Evolutionary conservation across 2,888 invertebrate species (phyloP).

Genomic region (Trichacis sp.): DNA sequence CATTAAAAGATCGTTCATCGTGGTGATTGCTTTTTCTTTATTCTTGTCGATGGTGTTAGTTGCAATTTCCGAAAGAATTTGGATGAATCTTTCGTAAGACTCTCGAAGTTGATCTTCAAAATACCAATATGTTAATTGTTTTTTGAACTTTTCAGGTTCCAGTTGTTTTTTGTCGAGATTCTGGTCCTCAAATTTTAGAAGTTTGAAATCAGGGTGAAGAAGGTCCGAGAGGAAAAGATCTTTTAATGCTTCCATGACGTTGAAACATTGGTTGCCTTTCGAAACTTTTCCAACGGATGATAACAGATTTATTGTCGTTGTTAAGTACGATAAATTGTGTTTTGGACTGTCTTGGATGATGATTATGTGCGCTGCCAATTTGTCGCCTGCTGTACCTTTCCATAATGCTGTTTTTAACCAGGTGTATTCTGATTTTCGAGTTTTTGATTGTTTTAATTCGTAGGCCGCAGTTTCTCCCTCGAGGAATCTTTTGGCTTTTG

Average conservation of each 20-base stretch:
- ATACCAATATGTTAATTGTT: slow-evolving; percentile 83
- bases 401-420: slow-evolving; percentile 85
- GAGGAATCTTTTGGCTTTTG: slow-evolving; percentile 77
- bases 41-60: slow-evolving; percentile 85
- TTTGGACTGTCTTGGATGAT: slow-evolving; percentile 86
- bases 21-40: slow-evolving; percentile 83
- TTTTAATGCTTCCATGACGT: slow-evolving; percentile 80
- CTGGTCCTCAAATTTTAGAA: slow-evolving; percentile 77
- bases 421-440: slow-evolving; percentile 75
- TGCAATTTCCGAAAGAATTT: slow-evolving; percentile 79
- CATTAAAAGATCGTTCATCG: slow-evolving; percentile 81
- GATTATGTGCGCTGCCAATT: slow-evolving; percentile 86
- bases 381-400: slow-evolving; percentile 87
- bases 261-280: slow-evolving; percentile 79
- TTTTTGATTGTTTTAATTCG: slow-evolving; percentile 65
- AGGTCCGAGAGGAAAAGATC: slow-evolving; percentile 83
- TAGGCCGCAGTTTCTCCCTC: slow-evolving; percentile 75
- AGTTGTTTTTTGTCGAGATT: slow-evolving; percentile 71
- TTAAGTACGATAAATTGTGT: slow-evolving; percentile 80
- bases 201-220: slow-evolving; percentile 75
- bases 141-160: slow-evolving; percentile 61
- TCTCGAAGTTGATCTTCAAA: slow-evolving; percentile 91
- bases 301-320: slow-evolving; percentile 70
- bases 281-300: slow-evolving; percentile 83
- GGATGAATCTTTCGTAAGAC: slow-evolving; percentile 80